Percentiles rank a stretch among this genome's conserved stretches.
Evolutionary conservation across 2,888 invertebrate genomes (phyloP).

Genomic region (Drosophila macrospina): DNA sequence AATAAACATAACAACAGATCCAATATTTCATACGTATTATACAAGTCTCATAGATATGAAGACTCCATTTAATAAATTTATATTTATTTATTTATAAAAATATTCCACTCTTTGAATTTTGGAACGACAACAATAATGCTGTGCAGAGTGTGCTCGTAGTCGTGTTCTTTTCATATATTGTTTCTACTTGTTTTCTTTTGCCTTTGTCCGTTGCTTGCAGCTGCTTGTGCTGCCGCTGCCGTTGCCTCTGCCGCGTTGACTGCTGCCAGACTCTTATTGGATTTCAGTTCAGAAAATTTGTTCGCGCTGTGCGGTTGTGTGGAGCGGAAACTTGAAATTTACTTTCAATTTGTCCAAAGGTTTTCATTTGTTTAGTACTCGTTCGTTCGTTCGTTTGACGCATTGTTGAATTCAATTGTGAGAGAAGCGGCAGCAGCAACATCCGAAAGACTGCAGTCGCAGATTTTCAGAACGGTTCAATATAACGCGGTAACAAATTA

Average conservation of each 20-base stretch:
- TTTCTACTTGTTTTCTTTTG: conserved; percentile 46
- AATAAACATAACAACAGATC: neutral
- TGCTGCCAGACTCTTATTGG: conserved; percentile 53
- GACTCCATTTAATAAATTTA: neutral
- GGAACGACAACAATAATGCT: no score
- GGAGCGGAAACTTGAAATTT: conserved; percentile 70
- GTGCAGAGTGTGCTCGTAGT: conserved; percentile 14
- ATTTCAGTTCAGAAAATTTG: conserved; percentile 70
- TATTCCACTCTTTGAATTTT: neutral
- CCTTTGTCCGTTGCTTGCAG: conserved; percentile 48
- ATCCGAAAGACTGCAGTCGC: conserved; percentile 51
- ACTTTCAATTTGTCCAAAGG: conserved; percentile 69
- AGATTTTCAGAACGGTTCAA: conserved; percentile 44
- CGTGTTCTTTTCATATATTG: neutral
- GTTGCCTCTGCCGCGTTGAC: conserved; percentile 23
- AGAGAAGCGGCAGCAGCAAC: conserved; percentile 52
- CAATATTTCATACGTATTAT: no score
- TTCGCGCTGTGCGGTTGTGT: conserved; percentile 75
- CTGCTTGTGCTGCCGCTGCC: conserved; percentile 33
- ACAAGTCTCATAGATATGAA: neutral
- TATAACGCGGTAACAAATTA: conserved; percentile 44
- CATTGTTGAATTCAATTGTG: conserved; percentile 65
- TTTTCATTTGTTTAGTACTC: conserved; percentile 58
- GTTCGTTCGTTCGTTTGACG: conserved; percentile 47
- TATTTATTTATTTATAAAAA: neutral